Percentiles rank a stretch among this genome's conserved stretches.
These are phyloP conservation scores for Phalanger gymnotis DNA, from an alignment of 2,797 vertebrate species.

Conservation along the genomic window DNA sequence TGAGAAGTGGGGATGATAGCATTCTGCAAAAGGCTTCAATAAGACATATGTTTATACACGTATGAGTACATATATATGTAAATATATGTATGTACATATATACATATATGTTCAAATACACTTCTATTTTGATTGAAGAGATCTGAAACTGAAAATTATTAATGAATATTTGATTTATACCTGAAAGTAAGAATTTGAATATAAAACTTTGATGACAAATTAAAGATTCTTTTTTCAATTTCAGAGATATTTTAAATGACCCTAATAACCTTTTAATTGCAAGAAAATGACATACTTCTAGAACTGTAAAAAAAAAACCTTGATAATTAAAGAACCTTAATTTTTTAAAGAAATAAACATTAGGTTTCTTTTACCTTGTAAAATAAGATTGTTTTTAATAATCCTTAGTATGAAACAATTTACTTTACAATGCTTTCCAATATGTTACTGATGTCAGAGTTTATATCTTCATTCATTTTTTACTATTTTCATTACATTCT, in stretches of 20 bases:
- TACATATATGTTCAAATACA: not conserved
- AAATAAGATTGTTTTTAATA: constrained; percentile 61
- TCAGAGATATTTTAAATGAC: constrained; percentile 60
- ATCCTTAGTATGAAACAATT: constrained; percentile 24
- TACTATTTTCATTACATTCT: constrained; percentile 21
- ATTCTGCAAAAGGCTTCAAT: not conserved
- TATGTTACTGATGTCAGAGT: constrained; percentile 56
- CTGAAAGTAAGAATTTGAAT: constrained; percentile 41
- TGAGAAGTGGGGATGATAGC: not conserved
- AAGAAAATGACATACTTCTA: constrained; percentile 46
- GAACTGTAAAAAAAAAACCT: constrained; percentile 42
- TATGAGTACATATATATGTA: not conserved
- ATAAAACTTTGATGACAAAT: constrained; percentile 41
- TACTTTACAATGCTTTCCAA: constrained; percentile 43
- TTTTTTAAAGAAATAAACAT: constrained; percentile 6
- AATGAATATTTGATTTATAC: constrained; percentile 5
- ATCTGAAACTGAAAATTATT: constrained; percentile 14
- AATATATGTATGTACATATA: not conserved
- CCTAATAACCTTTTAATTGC: constrained; percentile 38
- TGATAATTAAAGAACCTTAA: too few relatives aligned
- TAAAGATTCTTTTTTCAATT: constrained; percentile 57
- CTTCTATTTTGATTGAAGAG: constrained; percentile 52
- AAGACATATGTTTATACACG: not conserved
- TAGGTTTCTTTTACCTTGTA: constrained; percentile 48
- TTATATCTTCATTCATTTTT: constrained; percentile 13